These are phyloP conservation scores for Corvus hawaiiensis DNA, from an alignment of 2,113 vertebrate species.

Conservation along the genomic window DNA sequence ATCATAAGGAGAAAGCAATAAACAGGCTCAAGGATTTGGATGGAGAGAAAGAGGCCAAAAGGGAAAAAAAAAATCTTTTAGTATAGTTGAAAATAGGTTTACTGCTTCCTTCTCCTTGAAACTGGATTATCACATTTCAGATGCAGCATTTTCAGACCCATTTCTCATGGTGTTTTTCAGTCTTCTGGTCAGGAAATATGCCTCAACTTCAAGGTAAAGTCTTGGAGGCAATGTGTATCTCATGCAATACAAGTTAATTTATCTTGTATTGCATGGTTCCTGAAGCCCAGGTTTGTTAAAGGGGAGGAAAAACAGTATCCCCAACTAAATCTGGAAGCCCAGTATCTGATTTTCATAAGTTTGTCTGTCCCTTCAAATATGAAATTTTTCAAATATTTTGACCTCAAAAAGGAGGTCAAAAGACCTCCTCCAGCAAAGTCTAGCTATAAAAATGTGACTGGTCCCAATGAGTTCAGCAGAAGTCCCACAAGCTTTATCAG, in stretches of 20 bases:
- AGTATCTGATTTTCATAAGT: not conserved
- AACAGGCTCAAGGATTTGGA: conserved; percentile 28
- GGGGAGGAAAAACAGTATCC: not conserved
- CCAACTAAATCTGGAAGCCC: not conserved
- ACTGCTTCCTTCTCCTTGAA: conserved; percentile 13
- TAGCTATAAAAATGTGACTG: not conserved
- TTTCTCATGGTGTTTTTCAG: not conserved
- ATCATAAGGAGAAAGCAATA: conserved; percentile 33
- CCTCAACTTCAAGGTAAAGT: not conserved
- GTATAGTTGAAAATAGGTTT: conserved; percentile 12
- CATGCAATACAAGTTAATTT: not conserved
- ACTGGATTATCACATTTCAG: not conserved
- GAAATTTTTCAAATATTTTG: too few species aligned
- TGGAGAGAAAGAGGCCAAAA: not conserved
- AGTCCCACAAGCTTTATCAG: not conserved
- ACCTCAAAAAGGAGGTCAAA: too few species aligned
- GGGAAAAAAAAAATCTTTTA: not conserved
- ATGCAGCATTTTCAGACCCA: not conserved
- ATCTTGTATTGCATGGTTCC: not conserved
- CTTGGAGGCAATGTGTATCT: not conserved
- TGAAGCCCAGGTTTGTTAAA: not conserved
- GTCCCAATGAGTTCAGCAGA: not conserved
- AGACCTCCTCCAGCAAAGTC: not conserved
- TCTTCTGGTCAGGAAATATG: not conserved
- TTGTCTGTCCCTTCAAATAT: not conserved